phyloP scores from a whole-genome alignment of 2,797 vertebrate species.

The Choloepus didactylus region DNA sequence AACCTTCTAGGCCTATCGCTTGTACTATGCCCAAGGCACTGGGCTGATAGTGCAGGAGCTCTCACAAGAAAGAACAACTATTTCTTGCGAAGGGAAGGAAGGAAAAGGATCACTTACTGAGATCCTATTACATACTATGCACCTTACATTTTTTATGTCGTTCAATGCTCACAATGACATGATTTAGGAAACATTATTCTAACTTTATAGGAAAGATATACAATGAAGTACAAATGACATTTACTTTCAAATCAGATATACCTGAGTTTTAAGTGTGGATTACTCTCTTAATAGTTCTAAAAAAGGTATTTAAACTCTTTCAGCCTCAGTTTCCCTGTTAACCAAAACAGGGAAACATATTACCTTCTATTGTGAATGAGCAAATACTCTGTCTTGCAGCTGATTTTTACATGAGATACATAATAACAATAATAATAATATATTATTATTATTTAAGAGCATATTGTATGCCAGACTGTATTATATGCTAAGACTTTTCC shows the following conservation, averaged over 20 bases:
- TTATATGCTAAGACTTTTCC: background rate
- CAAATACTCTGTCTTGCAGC: slow-evolving; percentile 31
- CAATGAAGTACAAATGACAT: slow-evolving; percentile 23
- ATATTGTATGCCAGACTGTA: background rate
- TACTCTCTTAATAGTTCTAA: slow-evolving; percentile 1
- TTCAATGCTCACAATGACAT: slow-evolving; percentile 5
- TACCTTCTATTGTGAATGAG: background rate
- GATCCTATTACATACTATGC: background rate
- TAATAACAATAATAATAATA: background rate
- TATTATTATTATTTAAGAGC: background rate
- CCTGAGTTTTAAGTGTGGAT: slow-evolving; percentile 28
- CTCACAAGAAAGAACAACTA: background rate
- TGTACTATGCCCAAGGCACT: background rate
- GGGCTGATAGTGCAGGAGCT: background rate
- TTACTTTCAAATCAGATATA: slow-evolving; percentile 25
- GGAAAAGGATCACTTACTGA: slow-evolving; percentile 8
- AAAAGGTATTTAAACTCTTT: slow-evolving; percentile 3
- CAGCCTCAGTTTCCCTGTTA: background rate
- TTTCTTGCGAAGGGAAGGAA: background rate
- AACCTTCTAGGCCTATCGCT: background rate
- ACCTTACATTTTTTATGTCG: slow-evolving; percentile 1
- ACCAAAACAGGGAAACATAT: background rate
- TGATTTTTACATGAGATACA: background rate
- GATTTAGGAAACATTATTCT: slow-evolving; percentile 47
- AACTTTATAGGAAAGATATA: slow-evolving; percentile 36